Conservation (phyloP, 2,113 vertebrate species). For the Brevimyrus niger region DNA sequence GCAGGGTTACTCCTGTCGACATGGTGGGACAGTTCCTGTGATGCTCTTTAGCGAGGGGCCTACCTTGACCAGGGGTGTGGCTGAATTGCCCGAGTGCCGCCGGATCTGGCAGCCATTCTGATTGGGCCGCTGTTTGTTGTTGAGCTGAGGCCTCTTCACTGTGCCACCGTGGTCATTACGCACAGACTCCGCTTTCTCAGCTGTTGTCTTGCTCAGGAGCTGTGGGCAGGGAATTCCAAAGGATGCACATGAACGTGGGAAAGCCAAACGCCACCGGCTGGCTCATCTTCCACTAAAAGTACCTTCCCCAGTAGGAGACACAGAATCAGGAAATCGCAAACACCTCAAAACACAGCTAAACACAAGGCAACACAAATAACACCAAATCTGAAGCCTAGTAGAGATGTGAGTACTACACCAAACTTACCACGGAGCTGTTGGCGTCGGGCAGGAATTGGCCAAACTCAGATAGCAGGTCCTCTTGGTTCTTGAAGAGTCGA, state of each 20-base stretch:
- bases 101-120: slow-evolving; percentile 92
- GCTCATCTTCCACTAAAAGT: neutral
- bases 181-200: slow-evolving; percentile 91
- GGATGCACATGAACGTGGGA: neutral
- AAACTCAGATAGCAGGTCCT: slow-evolving; percentile 93
- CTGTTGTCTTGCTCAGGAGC: slow-evolving; percentile 84
- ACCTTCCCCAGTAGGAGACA: neutral
- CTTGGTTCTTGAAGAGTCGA: slow-evolving; percentile 96
- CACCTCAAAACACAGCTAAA: neutral
- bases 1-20: neutral
- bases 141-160: slow-evolving; percentile 88
- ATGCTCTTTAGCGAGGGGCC: neutral
- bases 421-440: slow-evolving; percentile 87
- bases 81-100: slow-evolving; percentile 69
- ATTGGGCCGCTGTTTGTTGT: slow-evolving; percentile 88
- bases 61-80: slow-evolving; percentile 87
- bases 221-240: slow-evolving; percentile 38
- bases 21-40: neutral
- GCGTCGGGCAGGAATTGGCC: slow-evolving; percentile 96
- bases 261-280: neutral
- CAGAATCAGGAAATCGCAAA: neutral
- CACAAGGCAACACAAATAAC: neutral
- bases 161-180: slow-evolving; percentile 93
- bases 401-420: neutral
- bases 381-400: neutral